Evolutionary conservation across 2,888 invertebrate species (phyloP).

Genomic region (Leuctra nigra): DNA sequence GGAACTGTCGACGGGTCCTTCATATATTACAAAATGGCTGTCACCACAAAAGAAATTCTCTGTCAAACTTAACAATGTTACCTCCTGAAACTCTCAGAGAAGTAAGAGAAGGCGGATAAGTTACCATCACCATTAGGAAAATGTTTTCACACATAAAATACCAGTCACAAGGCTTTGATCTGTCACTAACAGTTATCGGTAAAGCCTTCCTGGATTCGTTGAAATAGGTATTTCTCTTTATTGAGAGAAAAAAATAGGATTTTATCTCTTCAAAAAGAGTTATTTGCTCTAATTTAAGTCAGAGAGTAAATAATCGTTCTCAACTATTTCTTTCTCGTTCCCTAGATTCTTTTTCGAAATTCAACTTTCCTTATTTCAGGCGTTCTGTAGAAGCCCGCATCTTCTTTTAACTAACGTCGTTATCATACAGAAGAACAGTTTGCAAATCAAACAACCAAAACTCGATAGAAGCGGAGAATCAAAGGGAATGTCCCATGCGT

Average conservation of each 20-base stretch:
- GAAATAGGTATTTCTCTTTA: too few relatives aligned
- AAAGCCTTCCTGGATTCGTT: too few relatives aligned
- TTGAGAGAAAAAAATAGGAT: too few relatives aligned
- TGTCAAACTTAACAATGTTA: too few relatives aligned
- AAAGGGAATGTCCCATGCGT: too few relatives aligned
- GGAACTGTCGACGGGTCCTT: too few relatives aligned
- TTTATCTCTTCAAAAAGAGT: neutral
- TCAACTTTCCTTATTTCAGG: neutral
- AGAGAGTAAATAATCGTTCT: neutral
- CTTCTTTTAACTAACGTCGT: neutral
- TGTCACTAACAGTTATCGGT: neutral
- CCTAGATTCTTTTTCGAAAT: neutral
- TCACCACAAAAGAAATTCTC: too few relatives aligned
- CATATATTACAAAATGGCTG: too few relatives aligned
- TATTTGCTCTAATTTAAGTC: neutral
- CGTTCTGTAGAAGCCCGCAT: slow-evolving; percentile 5
- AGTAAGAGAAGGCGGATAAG: too few relatives aligned
- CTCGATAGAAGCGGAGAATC: neutral
- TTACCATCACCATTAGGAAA: neutral
- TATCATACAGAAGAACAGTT: neutral
- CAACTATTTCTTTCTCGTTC: neutral
- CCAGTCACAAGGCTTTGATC: neutral
- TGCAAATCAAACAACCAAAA: neutral
- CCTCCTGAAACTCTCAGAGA: too few relatives aligned
- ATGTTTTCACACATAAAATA: neutral